Percentiles rank a stretch among this genome's conserved stretches.
phyloP scores from a whole-genome alignment of 2,797 vertebrate genomes.

The Molothrus ater region DNA sequence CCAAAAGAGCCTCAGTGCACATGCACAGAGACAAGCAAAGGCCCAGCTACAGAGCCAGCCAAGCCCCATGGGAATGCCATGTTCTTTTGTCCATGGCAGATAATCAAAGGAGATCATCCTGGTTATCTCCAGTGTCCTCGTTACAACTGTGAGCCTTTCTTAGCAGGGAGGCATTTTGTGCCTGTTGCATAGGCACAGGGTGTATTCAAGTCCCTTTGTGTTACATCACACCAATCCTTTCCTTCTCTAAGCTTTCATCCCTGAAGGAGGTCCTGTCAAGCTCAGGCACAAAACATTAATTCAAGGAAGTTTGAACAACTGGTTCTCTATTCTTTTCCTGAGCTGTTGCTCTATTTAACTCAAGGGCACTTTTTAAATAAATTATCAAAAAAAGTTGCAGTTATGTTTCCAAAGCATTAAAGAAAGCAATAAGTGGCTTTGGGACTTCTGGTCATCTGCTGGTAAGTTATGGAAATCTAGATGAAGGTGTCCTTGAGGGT shows the following conservation, averaged over 20 bases:
- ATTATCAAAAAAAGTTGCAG: background rate
- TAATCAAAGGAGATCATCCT: background rate
- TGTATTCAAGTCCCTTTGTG: background rate
- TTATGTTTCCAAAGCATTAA: background rate
- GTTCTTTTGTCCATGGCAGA: background rate
- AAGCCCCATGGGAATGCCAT: background rate
- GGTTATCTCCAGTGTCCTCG: background rate
- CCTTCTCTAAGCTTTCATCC: background rate
- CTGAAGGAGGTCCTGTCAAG: background rate
- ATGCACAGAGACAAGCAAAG: background rate
- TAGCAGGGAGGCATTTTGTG: background rate
- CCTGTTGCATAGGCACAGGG: background rate
- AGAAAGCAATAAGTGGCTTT: background rate
- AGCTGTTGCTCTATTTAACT: background rate
- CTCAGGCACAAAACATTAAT: background rate
- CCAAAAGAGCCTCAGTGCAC: background rate
- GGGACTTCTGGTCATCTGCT: background rate
- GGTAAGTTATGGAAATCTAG: background rate
- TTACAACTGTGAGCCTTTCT: background rate
- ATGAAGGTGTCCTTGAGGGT: background rate
- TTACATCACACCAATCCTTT: background rate
- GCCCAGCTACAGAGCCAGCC: background rate
- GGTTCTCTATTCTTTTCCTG: background rate
- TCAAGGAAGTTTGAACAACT: background rate
- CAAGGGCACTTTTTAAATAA: constrained; percentile 4